Evolutionary conservation across 2,113 vertebrate genomes (phyloP).

Genomic region (Aegotheles bennettii): DNA sequence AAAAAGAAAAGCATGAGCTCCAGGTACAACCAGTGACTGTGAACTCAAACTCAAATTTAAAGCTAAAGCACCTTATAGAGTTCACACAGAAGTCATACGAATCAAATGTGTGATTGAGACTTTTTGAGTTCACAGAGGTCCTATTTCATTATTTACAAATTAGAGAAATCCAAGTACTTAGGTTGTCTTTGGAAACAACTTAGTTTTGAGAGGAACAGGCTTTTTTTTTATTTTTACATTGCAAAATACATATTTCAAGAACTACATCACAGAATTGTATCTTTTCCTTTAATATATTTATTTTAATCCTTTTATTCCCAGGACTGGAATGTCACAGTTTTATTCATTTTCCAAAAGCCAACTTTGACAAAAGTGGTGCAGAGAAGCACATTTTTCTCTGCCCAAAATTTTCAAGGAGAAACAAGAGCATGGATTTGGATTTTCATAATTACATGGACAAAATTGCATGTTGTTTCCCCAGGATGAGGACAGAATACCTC

Average conservation of each 20-base stretch:
- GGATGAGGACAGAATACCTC: neutral
- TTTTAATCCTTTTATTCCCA: constrained; percentile 41
- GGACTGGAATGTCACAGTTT: neutral
- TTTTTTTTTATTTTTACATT: neutral
- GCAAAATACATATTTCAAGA: neutral
- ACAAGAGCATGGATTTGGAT: neutral
- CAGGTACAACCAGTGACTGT: neutral
- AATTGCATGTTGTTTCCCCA: neutral
- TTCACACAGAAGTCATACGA: constrained; percentile 52
- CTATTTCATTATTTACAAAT: constrained; percentile 42
- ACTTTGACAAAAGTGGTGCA: neutral
- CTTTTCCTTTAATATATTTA: neutral
- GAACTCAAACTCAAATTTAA: constrained; percentile 51
- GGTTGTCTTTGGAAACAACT: neutral
- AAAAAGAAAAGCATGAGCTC: neutral
- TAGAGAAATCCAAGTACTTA: neutral
- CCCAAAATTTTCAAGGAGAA: neutral
- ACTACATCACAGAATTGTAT: neutral
- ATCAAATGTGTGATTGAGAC: neutral
- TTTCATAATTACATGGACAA: neutral
- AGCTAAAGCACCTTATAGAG: constrained; percentile 50
- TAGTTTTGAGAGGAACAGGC: neutral
- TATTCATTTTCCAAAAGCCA: neutral
- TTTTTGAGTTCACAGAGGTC: constrained; percentile 7
- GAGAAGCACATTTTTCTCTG: neutral